Percentiles rank a stretch among this genome's conserved stretches.
Evolutionary conservation across 2,888 invertebrate species (phyloP).

Genomic region (Cheilosia vernalis): DNA sequence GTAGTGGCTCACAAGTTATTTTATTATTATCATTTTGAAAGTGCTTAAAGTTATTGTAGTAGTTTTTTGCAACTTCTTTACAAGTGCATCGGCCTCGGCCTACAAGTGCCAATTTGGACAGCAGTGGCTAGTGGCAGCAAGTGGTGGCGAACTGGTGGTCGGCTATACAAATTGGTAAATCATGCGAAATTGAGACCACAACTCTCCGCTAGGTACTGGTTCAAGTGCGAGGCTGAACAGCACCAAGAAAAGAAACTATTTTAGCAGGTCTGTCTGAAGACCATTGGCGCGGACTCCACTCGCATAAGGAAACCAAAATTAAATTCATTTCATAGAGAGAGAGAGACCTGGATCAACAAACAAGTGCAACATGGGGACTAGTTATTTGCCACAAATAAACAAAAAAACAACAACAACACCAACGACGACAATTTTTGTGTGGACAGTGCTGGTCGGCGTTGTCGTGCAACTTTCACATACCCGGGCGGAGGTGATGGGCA

Average conservation of each 20-base stretch:
- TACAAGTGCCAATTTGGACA: constrained; percentile 45
- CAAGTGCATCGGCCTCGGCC: constrained; percentile 54
- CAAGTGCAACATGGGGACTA: constrained; percentile 52
- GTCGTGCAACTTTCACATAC: constrained; percentile 73
- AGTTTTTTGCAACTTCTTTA: constrained; percentile 7
- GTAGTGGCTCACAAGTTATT: constrained; percentile 6
- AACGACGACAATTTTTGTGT: constrained; percentile 67
- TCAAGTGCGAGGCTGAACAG: constrained; percentile 25
- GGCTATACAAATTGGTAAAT: constrained; percentile 36
- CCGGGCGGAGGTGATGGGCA: constrained; percentile 68
- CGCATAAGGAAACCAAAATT: constrained; percentile 30
- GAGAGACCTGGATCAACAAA: constrained; percentile 4
- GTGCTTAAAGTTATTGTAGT: not conserved
- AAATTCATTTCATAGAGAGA: not conserved
- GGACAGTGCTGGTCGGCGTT: constrained; percentile 55
- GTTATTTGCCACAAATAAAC: constrained; percentile 61
- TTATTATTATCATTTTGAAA: constrained; percentile 35
- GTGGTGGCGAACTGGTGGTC: constrained; percentile 1
- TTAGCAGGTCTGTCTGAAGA: constrained; percentile 1
- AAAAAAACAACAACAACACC: constrained; percentile 49
- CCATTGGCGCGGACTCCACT: no score
- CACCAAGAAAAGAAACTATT: constrained; percentile 14
- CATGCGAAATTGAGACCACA: constrained; percentile 58
- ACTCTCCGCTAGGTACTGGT: constrained; percentile 19
- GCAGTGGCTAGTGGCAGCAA: not conserved